Percentiles rank a stretch among this genome's conserved stretches.
phyloP scores from a whole-genome alignment of 2,888 invertebrate genomes.

The Cheilosia grossa region DNA sequence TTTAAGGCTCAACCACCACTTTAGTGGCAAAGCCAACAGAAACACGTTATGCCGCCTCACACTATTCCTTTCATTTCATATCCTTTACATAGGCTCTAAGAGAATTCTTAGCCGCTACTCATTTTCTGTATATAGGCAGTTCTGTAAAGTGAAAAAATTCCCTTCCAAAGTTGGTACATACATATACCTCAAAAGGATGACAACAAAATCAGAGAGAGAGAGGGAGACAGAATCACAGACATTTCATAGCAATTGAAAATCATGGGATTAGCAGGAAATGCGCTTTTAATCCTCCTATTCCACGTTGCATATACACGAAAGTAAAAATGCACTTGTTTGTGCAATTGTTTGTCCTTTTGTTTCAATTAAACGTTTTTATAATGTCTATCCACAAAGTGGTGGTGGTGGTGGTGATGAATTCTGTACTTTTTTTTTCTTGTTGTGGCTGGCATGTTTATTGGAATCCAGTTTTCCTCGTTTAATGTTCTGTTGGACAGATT shows the following conservation, averaged over 20 bases:
- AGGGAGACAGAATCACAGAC: conserved; percentile 8
- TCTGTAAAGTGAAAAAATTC: neutral
- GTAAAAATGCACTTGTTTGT: conserved; percentile 14
- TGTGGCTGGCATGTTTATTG: conserved; percentile 20
- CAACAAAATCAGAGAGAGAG: neutral
- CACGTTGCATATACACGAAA: neutral
- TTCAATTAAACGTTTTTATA: conserved; percentile 56
- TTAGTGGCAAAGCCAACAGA: conserved; percentile 9
- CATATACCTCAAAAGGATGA: conserved; percentile 2
- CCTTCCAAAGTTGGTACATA: neutral
- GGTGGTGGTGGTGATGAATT: conserved; percentile 5
- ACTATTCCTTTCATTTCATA: neutral
- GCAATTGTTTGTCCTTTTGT: conserved; percentile 49
- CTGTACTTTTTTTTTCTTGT: neutral
- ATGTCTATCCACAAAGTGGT: conserved; percentile 7
- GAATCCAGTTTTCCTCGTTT: neutral
- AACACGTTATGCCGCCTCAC: neutral
- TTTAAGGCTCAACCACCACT: neutral
- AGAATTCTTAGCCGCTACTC: conserved; percentile 25
- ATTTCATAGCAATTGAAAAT: conserved; percentile 31
- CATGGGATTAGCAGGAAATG: conserved; percentile 38
- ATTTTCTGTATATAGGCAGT: neutral
- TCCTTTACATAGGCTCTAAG: conserved; percentile 22
- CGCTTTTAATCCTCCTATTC: conserved; percentile 34
- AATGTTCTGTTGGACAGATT: neutral